Evolutionary conservation across 2,888 invertebrate genomes (phyloP), one percentile per base, ranked within the genome.

Genomic region (Poecilus cupreus): DNA sequence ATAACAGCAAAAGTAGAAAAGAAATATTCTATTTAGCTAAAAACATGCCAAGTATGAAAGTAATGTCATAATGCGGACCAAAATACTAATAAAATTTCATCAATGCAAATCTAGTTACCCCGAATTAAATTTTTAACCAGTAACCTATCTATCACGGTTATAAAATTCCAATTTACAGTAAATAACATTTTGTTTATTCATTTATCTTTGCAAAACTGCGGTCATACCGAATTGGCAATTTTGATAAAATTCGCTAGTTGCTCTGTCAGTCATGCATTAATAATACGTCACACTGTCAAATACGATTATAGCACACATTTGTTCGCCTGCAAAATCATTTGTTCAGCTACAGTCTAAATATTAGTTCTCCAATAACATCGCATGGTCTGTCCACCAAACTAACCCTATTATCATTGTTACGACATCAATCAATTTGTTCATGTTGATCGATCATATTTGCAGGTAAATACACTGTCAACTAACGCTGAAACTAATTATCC

Each of bases 351-450:
- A 11, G 18, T 20, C 54, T 54, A 54, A 20, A 54, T 32, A 32
- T 32, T 32, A 2, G 32, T 32, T 32, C 32, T 32, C 32, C 32
- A 32, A 32, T 32, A 32, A 32, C 32, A 22, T 54, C 20, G 2
- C 54, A 22, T 54, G 20, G 54, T 54, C 3, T 11, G 18, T 54
- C 11, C 20, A 54, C 54, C 22, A 54, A 2, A 32, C 32, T 32
- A 32, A 32, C 32, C 32, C 1, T 32, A 32, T 32, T 32, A 32
- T 32, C 32, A 3, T 32, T 32, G 32, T 32, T 32, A 32, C 32
- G 32, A 54, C 54, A 54, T 54, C 54, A 54, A 54, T 54, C 54
- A 54, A 16, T 54, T 54, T 32, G 32, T 54, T 54, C 54, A 1
- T 11, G 20, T 20, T 54, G 54, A 18, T 54, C 54, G 6, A 54